A percentile compares a stretch with the other conserved stretches of the same genome.
Conservation (phyloP, 1,140 invertebrate species). For the Bombus breviceps region DNA sequence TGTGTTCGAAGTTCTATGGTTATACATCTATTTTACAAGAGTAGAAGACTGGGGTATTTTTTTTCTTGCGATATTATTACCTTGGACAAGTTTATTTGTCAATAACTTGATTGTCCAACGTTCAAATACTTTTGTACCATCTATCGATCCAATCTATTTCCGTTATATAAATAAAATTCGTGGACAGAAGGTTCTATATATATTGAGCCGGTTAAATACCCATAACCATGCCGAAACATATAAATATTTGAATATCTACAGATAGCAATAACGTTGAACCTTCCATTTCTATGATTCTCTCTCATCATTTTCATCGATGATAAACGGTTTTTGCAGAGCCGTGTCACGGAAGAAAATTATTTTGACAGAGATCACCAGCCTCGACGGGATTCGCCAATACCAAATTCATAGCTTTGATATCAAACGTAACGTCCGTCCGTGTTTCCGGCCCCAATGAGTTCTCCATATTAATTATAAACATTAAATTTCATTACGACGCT, state of each 20-base stretch:
- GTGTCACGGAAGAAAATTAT: not conserved
- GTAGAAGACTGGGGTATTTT: too few species aligned
- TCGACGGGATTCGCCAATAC: too few species aligned
- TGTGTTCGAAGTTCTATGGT: too few species aligned
- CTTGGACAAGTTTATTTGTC: too few species aligned
- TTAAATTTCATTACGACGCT: conserved; percentile 1
- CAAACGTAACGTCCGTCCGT: not conserved
- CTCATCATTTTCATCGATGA: not conserved
- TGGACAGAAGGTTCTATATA: too few species aligned
- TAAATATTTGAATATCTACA: not conserved
- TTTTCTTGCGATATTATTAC: too few species aligned
- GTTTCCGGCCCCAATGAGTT: not conserved
- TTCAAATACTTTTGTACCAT: too few species aligned
- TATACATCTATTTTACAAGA: too few species aligned
- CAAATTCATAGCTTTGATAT: too few species aligned
- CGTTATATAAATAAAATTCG: not conserved
- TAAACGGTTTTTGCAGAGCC: not conserved
- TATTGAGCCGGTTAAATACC: not conserved
- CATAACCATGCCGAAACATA: not conserved
- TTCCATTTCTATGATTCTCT: not conserved
- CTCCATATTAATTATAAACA: conserved; percentile 3
- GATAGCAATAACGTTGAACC: not conserved
- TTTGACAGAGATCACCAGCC: not conserved
- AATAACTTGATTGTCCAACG: too few species aligned
- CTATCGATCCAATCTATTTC: not conserved